Evolutionary conservation across 2,888 invertebrate species (phyloP).

Genomic region (Branchinecta sandiegonensis): DNA sequence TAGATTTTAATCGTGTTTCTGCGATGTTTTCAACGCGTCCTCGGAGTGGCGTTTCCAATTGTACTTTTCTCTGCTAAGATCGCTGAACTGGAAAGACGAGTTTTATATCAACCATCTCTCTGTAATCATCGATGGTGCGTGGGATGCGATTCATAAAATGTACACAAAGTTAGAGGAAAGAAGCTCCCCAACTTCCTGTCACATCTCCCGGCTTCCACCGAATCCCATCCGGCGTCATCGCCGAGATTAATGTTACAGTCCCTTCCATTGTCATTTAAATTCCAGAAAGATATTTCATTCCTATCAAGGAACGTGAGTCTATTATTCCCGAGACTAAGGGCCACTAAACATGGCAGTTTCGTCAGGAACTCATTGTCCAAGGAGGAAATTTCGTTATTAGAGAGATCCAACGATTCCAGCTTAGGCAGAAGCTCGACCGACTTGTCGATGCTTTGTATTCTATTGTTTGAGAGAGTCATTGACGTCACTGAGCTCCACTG

Average conservation of each 20-base stretch:
- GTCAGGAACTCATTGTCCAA: slow-evolving; percentile 52
- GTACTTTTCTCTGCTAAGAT: too few relatives aligned
- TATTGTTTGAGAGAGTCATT: slow-evolving; percentile 6
- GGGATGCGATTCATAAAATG: too few relatives aligned
- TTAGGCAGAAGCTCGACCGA: slow-evolving; percentile 37
- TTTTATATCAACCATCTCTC: too few relatives aligned
- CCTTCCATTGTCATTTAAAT: slow-evolving; percentile 10
- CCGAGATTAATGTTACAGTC: background rate
- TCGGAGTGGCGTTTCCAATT: too few relatives aligned
- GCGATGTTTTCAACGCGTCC: too few relatives aligned
- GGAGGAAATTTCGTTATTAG: slow-evolving; percentile 58
- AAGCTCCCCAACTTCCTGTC: too few relatives aligned
- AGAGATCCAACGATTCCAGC: slow-evolving; percentile 42
- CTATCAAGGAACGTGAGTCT: slow-evolving; percentile 46
- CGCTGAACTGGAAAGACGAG: too few relatives aligned
- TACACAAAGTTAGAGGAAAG: too few relatives aligned
- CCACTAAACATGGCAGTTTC: slow-evolving; percentile 55
- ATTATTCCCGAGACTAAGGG: slow-evolving; percentile 66
- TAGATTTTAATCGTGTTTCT: too few relatives aligned
- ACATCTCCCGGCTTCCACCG: too few relatives aligned
- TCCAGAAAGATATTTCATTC: slow-evolving; percentile 8
- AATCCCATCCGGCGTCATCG: background rate
- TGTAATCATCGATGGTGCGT: too few relatives aligned
- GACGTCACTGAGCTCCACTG: background rate
- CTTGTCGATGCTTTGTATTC: slow-evolving; percentile 20